Evolutionary conservation across 2,113 vertebrate species (phyloP).

Genomic region (Gracilinanus agilis): DNA sequence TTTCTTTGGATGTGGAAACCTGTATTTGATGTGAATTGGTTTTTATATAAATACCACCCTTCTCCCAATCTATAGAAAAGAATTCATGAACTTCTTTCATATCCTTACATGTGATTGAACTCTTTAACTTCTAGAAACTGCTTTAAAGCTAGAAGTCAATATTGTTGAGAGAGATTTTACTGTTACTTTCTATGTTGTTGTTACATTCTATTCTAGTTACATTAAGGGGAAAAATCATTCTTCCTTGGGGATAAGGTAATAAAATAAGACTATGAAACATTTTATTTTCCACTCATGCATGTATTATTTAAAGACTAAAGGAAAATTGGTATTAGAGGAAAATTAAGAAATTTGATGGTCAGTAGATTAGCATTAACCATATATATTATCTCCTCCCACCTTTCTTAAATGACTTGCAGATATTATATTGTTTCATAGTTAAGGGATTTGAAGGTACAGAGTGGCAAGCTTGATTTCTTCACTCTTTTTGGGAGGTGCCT

Average conservation of each 20-base stretch:
- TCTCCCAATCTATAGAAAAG: not conserved
- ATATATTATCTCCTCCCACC: not conserved
- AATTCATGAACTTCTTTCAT: not conserved
- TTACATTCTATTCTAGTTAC: constrained; percentile 16
- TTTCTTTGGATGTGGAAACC: not conserved
- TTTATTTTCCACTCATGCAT: not conserved
- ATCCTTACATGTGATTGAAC: not conserved
- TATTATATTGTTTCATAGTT: constrained; percentile 8
- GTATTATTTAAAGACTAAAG: constrained; percentile 21
- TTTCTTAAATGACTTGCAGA: constrained; percentile 20
- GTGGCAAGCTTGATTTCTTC: not conserved
- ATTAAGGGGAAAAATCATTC: not conserved
- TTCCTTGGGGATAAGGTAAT: not conserved
- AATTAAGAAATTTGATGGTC: constrained; percentile 9
- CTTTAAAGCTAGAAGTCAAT: constrained; percentile 29
- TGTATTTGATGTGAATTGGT: constrained; percentile 10
- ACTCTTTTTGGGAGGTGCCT: constrained; percentile 20
- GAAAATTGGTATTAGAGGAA: not conserved
- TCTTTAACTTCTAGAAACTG: constrained; percentile 31
- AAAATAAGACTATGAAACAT: constrained; percentile 10
- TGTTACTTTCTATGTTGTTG: constrained; percentile 39
- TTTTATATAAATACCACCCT: constrained; percentile 24
- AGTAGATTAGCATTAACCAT: not conserved
- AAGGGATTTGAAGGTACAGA: not conserved
- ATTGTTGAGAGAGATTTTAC: constrained; percentile 4